A percentile compares a stretch with the other conserved stretches of the same genome.
These are phyloP conservation scores for Geopemphigus sp. DNA, from an alignment of 1,140 invertebrate genomes.

Conservation along the genomic window DNA sequence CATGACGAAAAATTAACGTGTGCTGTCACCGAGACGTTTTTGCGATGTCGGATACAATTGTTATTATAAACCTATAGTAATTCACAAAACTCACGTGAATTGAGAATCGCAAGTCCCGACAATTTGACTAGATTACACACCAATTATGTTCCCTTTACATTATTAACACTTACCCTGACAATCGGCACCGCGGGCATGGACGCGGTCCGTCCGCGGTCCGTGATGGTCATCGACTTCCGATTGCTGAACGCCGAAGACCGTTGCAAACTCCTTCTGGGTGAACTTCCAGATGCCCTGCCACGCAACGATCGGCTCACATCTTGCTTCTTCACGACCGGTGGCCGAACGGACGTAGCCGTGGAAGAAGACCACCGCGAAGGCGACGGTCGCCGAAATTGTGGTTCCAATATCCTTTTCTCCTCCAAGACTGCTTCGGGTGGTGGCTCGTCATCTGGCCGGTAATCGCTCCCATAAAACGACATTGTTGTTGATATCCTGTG, in stretches of 20 bases:
- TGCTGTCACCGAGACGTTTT: too few relatives aligned
- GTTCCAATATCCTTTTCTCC: constrained; percentile 32
- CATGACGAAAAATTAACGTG: too few relatives aligned
- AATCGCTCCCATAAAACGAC: constrained; percentile 23
- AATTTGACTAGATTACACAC: too few relatives aligned
- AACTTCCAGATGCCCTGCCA: background rate
- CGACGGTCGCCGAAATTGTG: constrained; percentile 12
- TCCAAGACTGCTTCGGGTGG: constrained; percentile 29
- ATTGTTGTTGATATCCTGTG: constrained; percentile 8
- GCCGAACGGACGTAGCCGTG: background rate
- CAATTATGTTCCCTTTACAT: too few relatives aligned
- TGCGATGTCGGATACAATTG: too few relatives aligned
- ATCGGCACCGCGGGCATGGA: constrained; percentile 30
- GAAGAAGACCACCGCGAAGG: background rate
- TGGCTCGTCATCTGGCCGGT: constrained; percentile 34
- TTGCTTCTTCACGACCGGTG: background rate
- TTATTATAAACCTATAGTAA: too few relatives aligned
- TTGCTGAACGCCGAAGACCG: constrained; percentile 19
- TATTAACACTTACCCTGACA: constrained; percentile 5
- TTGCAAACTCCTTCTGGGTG: constrained; percentile 35
- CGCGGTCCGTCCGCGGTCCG: constrained; percentile 22
- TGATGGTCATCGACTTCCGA: constrained; percentile 14
- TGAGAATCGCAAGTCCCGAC: too few relatives aligned
- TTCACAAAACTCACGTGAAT: too few relatives aligned
- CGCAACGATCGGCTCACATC: background rate